Conservation (phyloP, 2,797 vertebrate species). For the Enteromius viviparus region DNA sequence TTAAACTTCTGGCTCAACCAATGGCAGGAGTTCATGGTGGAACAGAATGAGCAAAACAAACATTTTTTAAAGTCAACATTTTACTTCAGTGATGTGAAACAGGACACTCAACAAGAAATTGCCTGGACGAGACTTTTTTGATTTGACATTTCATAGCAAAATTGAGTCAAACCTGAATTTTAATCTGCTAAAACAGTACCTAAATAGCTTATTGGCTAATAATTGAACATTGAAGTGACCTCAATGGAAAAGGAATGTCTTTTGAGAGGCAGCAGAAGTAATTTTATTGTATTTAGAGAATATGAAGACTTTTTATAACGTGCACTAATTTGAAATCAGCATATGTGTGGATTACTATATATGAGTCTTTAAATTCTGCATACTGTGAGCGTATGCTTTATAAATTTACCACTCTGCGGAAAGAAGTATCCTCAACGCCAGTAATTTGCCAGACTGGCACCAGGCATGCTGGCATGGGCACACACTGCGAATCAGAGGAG, state of each 20-base stretch:
- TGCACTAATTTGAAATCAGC: background rate
- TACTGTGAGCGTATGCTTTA: slow-evolving; percentile 15
- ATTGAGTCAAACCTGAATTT: background rate
- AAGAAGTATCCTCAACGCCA: slow-evolving; percentile 3
- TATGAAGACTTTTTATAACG: background rate
- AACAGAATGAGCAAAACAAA: background rate
- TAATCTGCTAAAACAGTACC: background rate
- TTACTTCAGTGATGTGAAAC: background rate
- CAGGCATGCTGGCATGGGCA: slow-evolving; percentile 35
- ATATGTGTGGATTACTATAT: background rate
- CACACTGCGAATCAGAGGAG: slow-evolving; percentile 17
- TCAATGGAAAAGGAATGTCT: background rate
- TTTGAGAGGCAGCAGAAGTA: background rate
- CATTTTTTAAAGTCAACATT: background rate
- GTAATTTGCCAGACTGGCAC: slow-evolving; percentile 24
- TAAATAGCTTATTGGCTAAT: background rate
- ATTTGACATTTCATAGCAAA: background rate
- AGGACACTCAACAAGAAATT: background rate
- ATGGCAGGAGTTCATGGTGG: background rate
- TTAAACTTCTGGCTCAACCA: background rate
- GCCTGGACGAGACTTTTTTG: background rate
- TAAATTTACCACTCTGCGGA: slow-evolving; percentile 25
- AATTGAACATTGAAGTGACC: background rate
- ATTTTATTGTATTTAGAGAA: background rate
- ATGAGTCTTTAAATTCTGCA: background rate